Percentiles rank a stretch among this genome's conserved stretches.
Evolutionary conservation across 2,113 vertebrate genomes (phyloP).

Genomic region (Bufo bufo): DNA sequence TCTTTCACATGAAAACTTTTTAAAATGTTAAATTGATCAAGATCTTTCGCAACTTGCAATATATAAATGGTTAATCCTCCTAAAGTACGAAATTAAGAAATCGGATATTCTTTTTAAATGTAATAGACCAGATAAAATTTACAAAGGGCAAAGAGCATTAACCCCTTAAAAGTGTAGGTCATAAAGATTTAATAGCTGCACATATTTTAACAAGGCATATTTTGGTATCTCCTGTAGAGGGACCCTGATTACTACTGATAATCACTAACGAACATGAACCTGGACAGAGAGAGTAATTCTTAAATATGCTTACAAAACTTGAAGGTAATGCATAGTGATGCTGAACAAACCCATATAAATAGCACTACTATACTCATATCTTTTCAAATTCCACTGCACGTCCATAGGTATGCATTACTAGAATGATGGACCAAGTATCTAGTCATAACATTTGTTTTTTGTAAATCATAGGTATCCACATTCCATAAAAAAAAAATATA

Average conservation of each 20-base stretch:
- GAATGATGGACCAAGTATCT: not conserved
- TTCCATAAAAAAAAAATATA: no score
- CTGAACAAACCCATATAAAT: not conserved
- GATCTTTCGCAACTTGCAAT: no score
- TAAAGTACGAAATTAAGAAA: not conserved
- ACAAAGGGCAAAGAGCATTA: not conserved
- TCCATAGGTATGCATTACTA: not conserved
- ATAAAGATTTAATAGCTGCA: not conserved
- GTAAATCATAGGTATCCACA: no score
- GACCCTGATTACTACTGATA: conserved; percentile 83
- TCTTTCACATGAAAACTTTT: not conserved
- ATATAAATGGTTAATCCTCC: not conserved
- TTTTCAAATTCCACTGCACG: no score
- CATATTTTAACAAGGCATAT: conserved; percentile 77
- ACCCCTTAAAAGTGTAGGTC: not conserved
- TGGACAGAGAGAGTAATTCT: conserved; percentile 67
- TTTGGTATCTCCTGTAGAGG: conserved; percentile 86
- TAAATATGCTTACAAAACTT: conserved; percentile 62
- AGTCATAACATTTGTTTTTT: not conserved
- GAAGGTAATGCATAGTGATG: conserved; percentile 57
- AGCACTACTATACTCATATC: not conserved
- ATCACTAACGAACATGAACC: conserved; percentile 81
- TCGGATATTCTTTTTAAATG: not conserved
- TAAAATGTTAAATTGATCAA: not conserved
- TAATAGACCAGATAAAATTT: not conserved